Conservation (phyloP, 2,888 invertebrate species). For the Cephus rjabovi region DNA sequence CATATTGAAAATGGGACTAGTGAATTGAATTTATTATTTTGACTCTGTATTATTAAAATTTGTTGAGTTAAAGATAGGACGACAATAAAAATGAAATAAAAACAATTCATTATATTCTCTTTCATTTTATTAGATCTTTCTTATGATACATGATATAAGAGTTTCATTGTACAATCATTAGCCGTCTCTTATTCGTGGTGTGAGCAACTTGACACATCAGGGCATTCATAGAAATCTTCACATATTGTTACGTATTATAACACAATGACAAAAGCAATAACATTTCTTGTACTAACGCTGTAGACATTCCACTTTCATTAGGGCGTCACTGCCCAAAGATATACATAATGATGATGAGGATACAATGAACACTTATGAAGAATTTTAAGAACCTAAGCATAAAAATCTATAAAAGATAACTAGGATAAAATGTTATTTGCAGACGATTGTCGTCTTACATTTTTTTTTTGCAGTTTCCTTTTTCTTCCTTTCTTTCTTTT, state of each 20-base stretch:
- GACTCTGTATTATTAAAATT: too few species aligned
- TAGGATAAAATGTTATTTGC: not conserved
- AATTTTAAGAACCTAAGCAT: not conserved
- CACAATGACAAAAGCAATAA: slow-evolving; percentile 27
- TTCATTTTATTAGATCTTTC: slow-evolving; percentile 36
- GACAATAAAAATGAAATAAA: too few species aligned
- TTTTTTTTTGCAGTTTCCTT: too few species aligned
- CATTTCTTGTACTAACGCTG: slow-evolving; percentile 15
- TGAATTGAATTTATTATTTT: too few species aligned
- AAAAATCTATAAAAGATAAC: slow-evolving; percentile 1
- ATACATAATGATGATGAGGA: too few species aligned
- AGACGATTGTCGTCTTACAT: not conserved
- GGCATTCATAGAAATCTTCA: slow-evolving; percentile 17
- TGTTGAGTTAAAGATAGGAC: too few species aligned
- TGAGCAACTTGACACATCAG: slow-evolving; percentile 25
- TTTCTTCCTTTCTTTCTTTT: not conserved
- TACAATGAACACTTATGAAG: not conserved
- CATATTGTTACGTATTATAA: slow-evolving; percentile 10
- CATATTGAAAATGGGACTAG: too few species aligned
- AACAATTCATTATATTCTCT: slow-evolving; percentile 28
- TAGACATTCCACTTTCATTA: slow-evolving; percentile 18
- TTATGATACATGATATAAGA: slow-evolving; percentile 36
- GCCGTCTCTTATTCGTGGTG: slow-evolving; percentile 26
- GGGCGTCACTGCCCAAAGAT: slow-evolving; percentile 9
- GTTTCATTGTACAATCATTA: slow-evolving; percentile 33